These are phyloP conservation scores for Oreochromis aureus DNA, from an alignment of 2,113 vertebrate species.

Conservation along the genomic window DNA sequence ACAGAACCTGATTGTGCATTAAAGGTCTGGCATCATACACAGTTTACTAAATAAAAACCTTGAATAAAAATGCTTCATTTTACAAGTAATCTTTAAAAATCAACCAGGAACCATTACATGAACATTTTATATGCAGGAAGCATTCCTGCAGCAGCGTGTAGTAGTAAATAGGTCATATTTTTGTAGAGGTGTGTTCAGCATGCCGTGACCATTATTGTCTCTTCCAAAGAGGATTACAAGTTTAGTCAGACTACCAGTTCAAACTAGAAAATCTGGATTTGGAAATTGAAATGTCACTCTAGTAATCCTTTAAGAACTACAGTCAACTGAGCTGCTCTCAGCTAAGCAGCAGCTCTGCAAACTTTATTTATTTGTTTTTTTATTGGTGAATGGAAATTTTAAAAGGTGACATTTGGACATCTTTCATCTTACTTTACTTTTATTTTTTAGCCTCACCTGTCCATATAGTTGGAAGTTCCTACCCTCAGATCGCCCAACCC, in stretches of 20 bases:
- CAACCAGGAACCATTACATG: neutral
- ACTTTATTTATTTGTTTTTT: neutral
- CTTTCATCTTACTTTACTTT: neutral
- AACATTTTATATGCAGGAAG: neutral
- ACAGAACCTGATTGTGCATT: neutral
- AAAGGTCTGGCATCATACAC: neutral
- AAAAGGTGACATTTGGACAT: neutral
- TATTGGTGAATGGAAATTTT: neutral
- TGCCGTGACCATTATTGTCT: neutral
- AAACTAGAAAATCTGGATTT: neutral
- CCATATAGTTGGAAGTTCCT: conserved; percentile 60
- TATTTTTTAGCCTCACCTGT: conserved; percentile 72
- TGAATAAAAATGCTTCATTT: neutral
- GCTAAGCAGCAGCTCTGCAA: neutral
- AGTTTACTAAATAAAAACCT: neutral
- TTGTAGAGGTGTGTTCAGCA: neutral
- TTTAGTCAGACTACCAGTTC: neutral
- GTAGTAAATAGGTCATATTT: neutral
- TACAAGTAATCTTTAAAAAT: neutral
- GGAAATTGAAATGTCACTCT: neutral
- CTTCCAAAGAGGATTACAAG: neutral
- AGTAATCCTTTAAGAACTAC: neutral
- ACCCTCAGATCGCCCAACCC: conserved; percentile 57
- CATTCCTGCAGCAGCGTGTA: neutral
- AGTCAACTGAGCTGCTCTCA: neutral